Base-by-base conservation (phyloP, 2,888 invertebrate species). In the Serripes groenlandicus region DNA sequence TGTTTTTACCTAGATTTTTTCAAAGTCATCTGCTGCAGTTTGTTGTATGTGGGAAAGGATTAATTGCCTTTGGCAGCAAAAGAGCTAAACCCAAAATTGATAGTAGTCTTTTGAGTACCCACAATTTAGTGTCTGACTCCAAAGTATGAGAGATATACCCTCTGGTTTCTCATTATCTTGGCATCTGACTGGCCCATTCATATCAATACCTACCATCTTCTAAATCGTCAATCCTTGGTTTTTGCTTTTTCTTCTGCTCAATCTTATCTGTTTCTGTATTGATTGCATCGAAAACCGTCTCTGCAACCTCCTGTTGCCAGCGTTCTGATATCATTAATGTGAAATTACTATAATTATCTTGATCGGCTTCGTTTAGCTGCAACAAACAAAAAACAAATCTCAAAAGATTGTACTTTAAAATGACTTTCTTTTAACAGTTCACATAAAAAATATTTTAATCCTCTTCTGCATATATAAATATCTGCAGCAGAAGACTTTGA, bases 271-370 rank as follows among this genome's bases (percentile, higher is more conserved):
- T 98, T 95, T 99, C 99, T 92, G 96, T 96, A 95, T 99, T 99
- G 94, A 99, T 98, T 71, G 98, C 98, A 94, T 99, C 99, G 95
- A 99, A 99, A 81, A 99, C 99, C 0, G 99, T 99, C 95, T 99
- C 99, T 1, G 99, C 98, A 15, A 99, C 98, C 96, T 99, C 99
- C 85, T 97, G 97, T 95, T 99, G 99, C 99, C 99, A 99, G 95
- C 99, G 96, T 95, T 99, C 99, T 0, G 99, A 99, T 94, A 99
- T 99, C 87, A 99, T 98, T 91, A 99, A 96, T 75, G 99, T 98
- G 95, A 99, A 99, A 95, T 99, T 98, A 95, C 98, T 98, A 95
- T 99, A 99, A 90, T 99, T 96, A 93, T 99, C 99, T 95, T 99
- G 99, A 95, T 99, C 99, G 1, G 98, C 96, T 91, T 99, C 99